These are phyloP conservation scores for Halichoeres trimaculatus DNA, from an alignment of 2,113 vertebrate genomes.

Conservation along the genomic window DNA sequence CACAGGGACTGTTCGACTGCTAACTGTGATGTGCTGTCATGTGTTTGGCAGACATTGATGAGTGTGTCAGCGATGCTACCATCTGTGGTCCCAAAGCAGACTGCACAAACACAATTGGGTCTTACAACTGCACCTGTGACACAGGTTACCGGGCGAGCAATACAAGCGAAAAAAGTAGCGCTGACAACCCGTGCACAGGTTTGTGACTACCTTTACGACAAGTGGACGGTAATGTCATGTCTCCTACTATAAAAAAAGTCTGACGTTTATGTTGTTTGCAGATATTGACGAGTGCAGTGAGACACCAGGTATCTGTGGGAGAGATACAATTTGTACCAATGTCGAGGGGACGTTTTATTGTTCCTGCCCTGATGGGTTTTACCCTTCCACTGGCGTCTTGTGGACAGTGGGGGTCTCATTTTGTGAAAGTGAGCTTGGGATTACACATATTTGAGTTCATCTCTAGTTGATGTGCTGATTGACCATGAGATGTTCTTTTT, in stretches of 20 bases:
- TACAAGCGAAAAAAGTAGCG: too few species aligned
- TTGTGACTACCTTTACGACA: too few species aligned
- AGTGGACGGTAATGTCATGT: too few species aligned
- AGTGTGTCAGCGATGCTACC: slow-evolving; percentile 35
- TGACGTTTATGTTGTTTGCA: too few species aligned
- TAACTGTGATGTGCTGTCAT: too few species aligned
- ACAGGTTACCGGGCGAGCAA: too few species aligned
- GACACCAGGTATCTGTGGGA: slow-evolving; percentile 61
- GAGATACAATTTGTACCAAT: slow-evolving; percentile 60
- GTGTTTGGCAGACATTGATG: slow-evolving; percentile 65
- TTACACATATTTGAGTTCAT: background rate
- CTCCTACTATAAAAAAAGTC: too few species aligned
- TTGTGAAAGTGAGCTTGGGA: slow-evolving; percentile 68
- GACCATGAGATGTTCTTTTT: background rate
- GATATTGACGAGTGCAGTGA: slow-evolving; percentile 74
- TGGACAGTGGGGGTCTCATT: slow-evolving; percentile 47
- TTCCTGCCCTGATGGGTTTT: slow-evolving; percentile 69
- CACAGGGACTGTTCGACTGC: too few species aligned
- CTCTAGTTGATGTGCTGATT: background rate
- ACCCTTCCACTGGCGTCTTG: slow-evolving; percentile 62
- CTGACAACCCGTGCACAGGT: slow-evolving; percentile 73
- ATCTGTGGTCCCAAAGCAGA: slow-evolving; percentile 65
- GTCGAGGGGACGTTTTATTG: slow-evolving; percentile 60
- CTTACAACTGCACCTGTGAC: slow-evolving; percentile 57
- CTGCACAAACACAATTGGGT: slow-evolving; percentile 67